phyloP scores from a whole-genome alignment of 2,797 vertebrate species.

The Sylvia borin region DNA sequence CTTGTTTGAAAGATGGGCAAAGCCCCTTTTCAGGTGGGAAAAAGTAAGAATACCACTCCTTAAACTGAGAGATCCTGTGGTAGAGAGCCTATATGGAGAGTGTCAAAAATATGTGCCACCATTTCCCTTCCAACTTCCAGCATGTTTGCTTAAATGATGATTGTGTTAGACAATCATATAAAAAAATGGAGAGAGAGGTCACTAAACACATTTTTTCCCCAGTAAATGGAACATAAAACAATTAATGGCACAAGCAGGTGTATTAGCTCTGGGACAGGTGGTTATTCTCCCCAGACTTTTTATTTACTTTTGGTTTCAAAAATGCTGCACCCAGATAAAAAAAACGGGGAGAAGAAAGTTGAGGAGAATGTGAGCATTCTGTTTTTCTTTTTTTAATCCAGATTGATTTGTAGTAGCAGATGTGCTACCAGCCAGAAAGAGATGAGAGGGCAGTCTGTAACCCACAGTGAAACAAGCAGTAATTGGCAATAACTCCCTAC shows the following conservation, averaged over 20 bases:
- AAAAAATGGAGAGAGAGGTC: background rate
- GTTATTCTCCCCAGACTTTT: background rate
- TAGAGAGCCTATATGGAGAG: background rate
- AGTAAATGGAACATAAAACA: background rate
- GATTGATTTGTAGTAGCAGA: background rate
- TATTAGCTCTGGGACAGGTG: background rate
- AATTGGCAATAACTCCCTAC: background rate
- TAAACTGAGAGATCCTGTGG: background rate
- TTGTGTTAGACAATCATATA: background rate
- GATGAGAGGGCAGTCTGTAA: background rate
- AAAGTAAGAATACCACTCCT: background rate
- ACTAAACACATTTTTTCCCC: background rate
- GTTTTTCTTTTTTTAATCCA: background rate
- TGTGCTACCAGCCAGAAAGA: background rate
- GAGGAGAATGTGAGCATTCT: background rate
- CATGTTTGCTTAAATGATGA: background rate
- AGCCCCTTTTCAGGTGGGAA: background rate
- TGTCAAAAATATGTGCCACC: background rate
- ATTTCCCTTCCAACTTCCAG: background rate
- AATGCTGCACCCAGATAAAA: background rate
- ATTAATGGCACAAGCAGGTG: background rate
- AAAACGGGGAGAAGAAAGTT: background rate
- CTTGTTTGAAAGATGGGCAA: background rate
- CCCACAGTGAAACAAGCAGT: background rate
- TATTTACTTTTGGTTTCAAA: constrained; percentile 6